A percentile compares a stretch with the other conserved stretches of the same genome.
phyloP scores from a whole-genome alignment of 2,113 vertebrate genomes.

The Lophius piscatorius region DNA sequence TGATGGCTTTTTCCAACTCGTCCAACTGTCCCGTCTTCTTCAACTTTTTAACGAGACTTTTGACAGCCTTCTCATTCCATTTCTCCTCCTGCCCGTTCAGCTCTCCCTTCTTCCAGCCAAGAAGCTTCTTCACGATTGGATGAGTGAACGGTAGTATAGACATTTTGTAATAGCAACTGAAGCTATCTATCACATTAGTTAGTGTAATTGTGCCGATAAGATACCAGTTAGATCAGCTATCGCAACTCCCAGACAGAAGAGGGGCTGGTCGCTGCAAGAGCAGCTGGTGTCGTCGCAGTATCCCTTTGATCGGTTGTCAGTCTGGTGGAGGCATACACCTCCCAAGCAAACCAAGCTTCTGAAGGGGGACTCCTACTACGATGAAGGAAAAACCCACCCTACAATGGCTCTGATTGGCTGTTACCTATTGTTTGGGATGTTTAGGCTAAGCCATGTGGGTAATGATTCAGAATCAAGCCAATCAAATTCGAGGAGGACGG shows the following conservation, averaged over 20 bases:
- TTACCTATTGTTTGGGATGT: no score
- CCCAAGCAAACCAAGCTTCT: no score
- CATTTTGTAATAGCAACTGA: constrained; percentile 73
- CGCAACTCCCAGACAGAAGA: constrained; percentile 19
- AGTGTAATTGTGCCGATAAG: not conserved
- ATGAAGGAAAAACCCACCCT: no score
- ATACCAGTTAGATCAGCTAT: not conserved
- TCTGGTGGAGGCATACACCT: constrained; percentile 36
- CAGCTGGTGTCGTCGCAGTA: constrained; percentile 28
- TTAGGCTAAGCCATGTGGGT: no score
- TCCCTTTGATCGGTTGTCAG: constrained; percentile 22
- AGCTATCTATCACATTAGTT: not conserved
- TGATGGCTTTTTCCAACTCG: constrained; percentile 96
- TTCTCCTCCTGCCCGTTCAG: constrained; percentile 99
- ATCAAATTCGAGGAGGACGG: no score
- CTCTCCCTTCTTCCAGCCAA: constrained; percentile 98
- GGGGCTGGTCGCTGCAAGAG: constrained; percentile 36
- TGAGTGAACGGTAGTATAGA: constrained; percentile 97
- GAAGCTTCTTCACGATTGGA: constrained; percentile 94
- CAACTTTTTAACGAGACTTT: constrained; percentile 97
- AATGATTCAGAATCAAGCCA: no score
- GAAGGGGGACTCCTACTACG: no score
- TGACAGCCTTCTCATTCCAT: constrained; percentile 98
- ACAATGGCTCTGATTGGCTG: no score
- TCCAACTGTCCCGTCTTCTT: constrained; percentile 98